phyloP scores from a whole-genome alignment of 2,113 vertebrate species.

The Pelusios castaneus region DNA sequence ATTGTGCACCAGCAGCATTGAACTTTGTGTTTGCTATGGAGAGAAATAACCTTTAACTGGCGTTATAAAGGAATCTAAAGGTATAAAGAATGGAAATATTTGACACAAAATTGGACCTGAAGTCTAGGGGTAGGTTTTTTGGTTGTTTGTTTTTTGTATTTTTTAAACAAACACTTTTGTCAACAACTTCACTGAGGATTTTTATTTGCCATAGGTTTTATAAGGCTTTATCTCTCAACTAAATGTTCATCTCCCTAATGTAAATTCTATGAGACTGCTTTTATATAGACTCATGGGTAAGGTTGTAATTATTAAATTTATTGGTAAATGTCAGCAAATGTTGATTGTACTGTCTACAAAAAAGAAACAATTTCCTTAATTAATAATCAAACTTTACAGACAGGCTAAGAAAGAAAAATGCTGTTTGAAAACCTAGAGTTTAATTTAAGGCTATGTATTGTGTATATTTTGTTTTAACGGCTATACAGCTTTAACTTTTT shows the following conservation, averaged over 20 bases:
- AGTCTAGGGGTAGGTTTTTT: not conserved
- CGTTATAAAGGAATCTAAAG: slow-evolving; percentile 22
- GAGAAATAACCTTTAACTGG: slow-evolving; percentile 35
- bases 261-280: slow-evolving; percentile 11
- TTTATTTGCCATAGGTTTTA: slow-evolving; percentile 42
- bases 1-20: not conserved
- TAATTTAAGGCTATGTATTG: not conserved
- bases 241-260: not conserved
- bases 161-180: not conserved
- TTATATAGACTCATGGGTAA: slow-evolving; percentile 43
- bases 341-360: not conserved
- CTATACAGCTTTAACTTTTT: not conserved
- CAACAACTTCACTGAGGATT: not conserved
- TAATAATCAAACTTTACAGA: not conserved
- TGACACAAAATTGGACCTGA: slow-evolving; percentile 49
- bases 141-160: not conserved
- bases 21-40: not conserved
- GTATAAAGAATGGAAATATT: slow-evolving; percentile 38
- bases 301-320: not conserved
- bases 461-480: not conserved
- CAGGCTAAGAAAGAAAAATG: not conserved
- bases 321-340: not conserved
- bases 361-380: not conserved
- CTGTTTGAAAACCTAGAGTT: not conserved
- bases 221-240: slow-evolving; percentile 7